These are phyloP conservation scores for Auanema sp. DNA, from an alignment of 2,888 invertebrate genomes.

Conservation along the genomic window DNA sequence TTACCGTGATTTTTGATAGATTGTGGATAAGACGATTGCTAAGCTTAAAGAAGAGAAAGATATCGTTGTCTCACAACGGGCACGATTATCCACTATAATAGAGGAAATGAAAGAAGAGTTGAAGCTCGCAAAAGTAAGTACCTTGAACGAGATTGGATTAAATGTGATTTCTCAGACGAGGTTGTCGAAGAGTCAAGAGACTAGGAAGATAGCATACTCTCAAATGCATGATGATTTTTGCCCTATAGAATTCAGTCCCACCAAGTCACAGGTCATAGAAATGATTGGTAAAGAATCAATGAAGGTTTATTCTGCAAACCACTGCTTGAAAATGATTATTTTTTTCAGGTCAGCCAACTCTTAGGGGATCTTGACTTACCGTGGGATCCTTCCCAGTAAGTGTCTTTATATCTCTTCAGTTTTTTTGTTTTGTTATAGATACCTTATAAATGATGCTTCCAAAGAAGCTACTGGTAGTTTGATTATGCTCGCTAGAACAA, in stretches of 20 bases:
- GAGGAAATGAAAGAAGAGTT: conserved; percentile 18
- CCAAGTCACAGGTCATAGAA: conserved; percentile 7
- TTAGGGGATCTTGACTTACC: conserved; percentile 27
- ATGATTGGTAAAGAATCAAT: conserved; percentile 22
- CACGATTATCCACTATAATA: conserved; percentile 12
- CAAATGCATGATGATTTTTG: not conserved
- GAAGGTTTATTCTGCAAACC: too few species aligned
- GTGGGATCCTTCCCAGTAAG: conserved; percentile 30
- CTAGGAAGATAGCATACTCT: not conserved
- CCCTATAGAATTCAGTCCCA: not conserved
- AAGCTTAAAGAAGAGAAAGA: conserved; percentile 20
- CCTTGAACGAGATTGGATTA: not conserved
- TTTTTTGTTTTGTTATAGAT: conserved; percentile 18
- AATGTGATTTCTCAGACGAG: not conserved
- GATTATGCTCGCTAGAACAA: conserved; percentile 45
- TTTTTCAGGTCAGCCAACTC: conserved; percentile 23
- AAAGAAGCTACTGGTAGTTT: conserved; percentile 36
- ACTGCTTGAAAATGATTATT: too few species aligned
- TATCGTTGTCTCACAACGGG: conserved; percentile 11
- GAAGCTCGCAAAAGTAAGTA: conserved; percentile 11
- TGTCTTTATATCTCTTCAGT: conserved; percentile 1
- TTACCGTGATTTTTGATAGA: not conserved
- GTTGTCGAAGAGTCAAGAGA: not conserved
- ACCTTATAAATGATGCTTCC: conserved; percentile 34
- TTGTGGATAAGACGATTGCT: conserved; percentile 23